Conservation (phyloP, 2,888 invertebrate species). For the Aspidapion aeneum region DNA sequence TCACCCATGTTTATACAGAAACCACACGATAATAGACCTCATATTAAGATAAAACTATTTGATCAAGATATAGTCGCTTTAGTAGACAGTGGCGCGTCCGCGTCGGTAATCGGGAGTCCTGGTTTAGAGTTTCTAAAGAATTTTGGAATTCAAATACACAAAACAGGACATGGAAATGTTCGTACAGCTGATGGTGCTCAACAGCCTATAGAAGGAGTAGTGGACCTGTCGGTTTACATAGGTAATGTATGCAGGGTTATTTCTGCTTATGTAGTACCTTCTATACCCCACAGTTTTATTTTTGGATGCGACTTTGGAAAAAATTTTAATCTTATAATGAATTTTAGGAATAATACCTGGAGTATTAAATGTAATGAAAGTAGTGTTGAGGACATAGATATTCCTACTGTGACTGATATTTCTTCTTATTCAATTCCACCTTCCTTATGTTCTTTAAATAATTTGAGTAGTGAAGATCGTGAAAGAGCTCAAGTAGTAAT, state of each 20-base stretch:
- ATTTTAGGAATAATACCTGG: background rate
- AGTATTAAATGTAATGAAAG: background rate
- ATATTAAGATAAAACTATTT: background rate
- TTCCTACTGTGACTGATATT: too few species aligned
- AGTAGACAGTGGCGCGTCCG: background rate
- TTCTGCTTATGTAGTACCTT: background rate
- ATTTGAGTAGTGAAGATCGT: too few species aligned
- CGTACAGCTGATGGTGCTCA: slow-evolving; percentile 17
- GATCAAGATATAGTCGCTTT: background rate
- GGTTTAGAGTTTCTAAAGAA: slow-evolving; percentile 10
- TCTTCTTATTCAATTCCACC: too few species aligned
- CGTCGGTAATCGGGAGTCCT: slow-evolving; percentile 12
- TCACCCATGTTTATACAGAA: background rate
- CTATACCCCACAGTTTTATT: background rate
- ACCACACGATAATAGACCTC: background rate
- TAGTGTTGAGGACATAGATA: background rate
- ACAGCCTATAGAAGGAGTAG: slow-evolving; percentile 10
- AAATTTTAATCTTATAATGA: background rate
- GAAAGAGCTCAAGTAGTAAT: slow-evolving; percentile 10
- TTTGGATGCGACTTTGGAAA: background rate
- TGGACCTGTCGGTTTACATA: slow-evolving; percentile 15
- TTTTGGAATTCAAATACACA: slow-evolving; percentile 4
- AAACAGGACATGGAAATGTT: too few species aligned
- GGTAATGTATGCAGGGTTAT: slow-evolving; percentile 10
- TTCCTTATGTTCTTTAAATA: too few species aligned